phyloP scores from a whole-genome alignment of 2,113 vertebrate species.

The Falcunculus frontatus region DNA sequence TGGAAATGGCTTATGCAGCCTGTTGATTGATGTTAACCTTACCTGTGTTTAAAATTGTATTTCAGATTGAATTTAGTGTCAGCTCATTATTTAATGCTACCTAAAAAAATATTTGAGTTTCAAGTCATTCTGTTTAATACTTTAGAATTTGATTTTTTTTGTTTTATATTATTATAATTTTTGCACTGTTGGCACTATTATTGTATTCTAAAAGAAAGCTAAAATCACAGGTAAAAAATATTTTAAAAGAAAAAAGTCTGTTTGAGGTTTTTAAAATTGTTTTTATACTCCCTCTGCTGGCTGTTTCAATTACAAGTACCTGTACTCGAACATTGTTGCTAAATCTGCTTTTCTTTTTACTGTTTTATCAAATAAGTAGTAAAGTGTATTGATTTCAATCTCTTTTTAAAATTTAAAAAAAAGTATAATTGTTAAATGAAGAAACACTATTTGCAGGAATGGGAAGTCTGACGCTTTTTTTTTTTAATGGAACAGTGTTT shows the following conservation, averaged over 20 bases:
- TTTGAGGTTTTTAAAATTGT: neutral
- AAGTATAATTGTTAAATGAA: neutral
- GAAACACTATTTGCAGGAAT: neutral
- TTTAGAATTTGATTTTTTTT: neutral
- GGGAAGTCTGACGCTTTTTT: neutral
- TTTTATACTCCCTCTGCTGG: slow-evolving; percentile 68
- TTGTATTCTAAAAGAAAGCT: neutral
- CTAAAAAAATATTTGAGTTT: neutral
- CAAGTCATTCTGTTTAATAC: neutral
- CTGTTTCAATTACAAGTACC: slow-evolving; percentile 2
- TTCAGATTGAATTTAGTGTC: neutral
- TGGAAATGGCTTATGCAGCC: neutral
- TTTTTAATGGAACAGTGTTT: neutral
- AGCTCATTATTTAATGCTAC: neutral
- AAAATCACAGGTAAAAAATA: neutral
- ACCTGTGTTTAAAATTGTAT: neutral
- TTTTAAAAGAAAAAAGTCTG: neutral
- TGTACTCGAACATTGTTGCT: neutral
- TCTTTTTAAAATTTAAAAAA: neutral
- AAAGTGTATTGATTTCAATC: neutral
- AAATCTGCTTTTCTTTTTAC: neutral
- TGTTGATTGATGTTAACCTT: neutral
- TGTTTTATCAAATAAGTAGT: neutral
- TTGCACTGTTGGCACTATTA: neutral
- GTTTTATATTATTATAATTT: neutral